phyloP scores from a whole-genome alignment of 1,140 invertebrate species.

The Saccostrea cuccullata region DNA sequence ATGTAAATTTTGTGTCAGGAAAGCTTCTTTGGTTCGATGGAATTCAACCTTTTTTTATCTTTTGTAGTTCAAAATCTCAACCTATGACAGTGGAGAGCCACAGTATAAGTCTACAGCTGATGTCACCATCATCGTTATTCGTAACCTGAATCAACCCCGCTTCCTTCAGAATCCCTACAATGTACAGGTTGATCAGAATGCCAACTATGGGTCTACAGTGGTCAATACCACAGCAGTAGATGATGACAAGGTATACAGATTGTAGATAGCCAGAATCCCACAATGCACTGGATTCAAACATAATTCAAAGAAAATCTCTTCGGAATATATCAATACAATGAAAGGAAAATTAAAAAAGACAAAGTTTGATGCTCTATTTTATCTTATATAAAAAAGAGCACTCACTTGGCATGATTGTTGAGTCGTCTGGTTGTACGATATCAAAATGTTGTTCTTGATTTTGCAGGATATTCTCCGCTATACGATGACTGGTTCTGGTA shows the following conservation, averaged over 20 bases:
- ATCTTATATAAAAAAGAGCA: no score
- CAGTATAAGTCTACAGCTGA: slow-evolving; percentile 56
- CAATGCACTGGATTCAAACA: no score
- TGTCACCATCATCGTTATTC: slow-evolving; percentile 53
- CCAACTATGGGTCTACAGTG: slow-evolving; percentile 50
- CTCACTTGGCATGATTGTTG: no score
- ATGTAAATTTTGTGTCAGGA: neutral
- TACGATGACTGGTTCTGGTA: slow-evolving; percentile 47
- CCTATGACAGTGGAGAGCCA: slow-evolving; percentile 63
- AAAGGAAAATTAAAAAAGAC: no score
- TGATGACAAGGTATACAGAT: slow-evolving; percentile 64
- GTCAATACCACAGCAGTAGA: slow-evolving; percentile 65
- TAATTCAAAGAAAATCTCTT: no score
- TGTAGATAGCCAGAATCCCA: no score
- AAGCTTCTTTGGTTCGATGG: no score
- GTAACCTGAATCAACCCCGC: slow-evolving; percentile 60
- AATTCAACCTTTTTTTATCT: neutral
- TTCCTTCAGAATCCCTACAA: slow-evolving; percentile 54
- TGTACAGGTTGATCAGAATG: slow-evolving; percentile 77
- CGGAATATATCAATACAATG: no score
- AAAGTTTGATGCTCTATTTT: no score
- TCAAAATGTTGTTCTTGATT: neutral
- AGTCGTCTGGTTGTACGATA: neutral
- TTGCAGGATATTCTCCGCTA: slow-evolving; percentile 68
- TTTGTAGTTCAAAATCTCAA: slow-evolving; percentile 63